A percentile compares a stretch with the other conserved stretches of the same genome.
Evolutionary conservation across 2,888 invertebrate species (phyloP).

Genomic region (Rhyacophila evoluta): DNA sequence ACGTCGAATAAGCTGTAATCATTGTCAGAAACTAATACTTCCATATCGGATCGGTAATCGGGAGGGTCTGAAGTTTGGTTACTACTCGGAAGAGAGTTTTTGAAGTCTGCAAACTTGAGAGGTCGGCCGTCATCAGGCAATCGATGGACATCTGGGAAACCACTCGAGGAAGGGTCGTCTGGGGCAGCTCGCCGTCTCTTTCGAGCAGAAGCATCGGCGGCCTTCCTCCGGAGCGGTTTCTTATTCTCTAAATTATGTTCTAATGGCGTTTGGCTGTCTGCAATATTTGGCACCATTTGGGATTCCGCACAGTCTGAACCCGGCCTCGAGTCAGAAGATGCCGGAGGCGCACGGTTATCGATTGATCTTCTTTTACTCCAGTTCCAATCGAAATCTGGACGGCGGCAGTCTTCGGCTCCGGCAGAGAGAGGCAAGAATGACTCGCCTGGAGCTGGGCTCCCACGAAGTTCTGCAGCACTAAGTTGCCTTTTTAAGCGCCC

Average conservation of each 20-base stretch:
- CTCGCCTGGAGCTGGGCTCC: slow-evolving; percentile 59
- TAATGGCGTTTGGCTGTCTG: slow-evolving; percentile 49
- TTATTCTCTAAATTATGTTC: slow-evolving; percentile 46
- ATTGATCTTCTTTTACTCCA: slow-evolving; percentile 37
- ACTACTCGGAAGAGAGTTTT: slow-evolving; percentile 65
- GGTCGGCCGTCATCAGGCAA: slow-evolving; percentile 53
- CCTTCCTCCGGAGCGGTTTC: slow-evolving; percentile 13
- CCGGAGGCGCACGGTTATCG: slow-evolving; percentile 45
- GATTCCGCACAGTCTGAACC: slow-evolving; percentile 50
- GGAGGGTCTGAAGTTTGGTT: slow-evolving; percentile 17
- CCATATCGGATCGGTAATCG: slow-evolving; percentile 52
- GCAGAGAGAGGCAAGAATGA: slow-evolving; percentile 69
- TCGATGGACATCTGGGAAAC: slow-evolving; percentile 46
- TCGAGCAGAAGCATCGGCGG: slow-evolving; percentile 49
- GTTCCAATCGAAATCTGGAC: slow-evolving; percentile 58
- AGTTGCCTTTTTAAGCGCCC: slow-evolving; percentile 61
- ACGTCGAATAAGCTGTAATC: slow-evolving; percentile 52
- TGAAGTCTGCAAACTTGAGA: slow-evolving; percentile 68
- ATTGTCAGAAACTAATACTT: slow-evolving; percentile 54
- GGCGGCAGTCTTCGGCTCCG: slow-evolving; percentile 63
- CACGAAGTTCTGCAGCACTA: slow-evolving; percentile 62
- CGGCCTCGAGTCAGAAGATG: slow-evolving; percentile 34
- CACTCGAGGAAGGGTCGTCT: slow-evolving; percentile 38
- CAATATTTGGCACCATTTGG: slow-evolving; percentile 53
- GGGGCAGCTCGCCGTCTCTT: slow-evolving; percentile 61